These are phyloP conservation scores for Pangasianodon gigas DNA, from an alignment of 2,113 vertebrate species.

Conservation along the genomic window DNA sequence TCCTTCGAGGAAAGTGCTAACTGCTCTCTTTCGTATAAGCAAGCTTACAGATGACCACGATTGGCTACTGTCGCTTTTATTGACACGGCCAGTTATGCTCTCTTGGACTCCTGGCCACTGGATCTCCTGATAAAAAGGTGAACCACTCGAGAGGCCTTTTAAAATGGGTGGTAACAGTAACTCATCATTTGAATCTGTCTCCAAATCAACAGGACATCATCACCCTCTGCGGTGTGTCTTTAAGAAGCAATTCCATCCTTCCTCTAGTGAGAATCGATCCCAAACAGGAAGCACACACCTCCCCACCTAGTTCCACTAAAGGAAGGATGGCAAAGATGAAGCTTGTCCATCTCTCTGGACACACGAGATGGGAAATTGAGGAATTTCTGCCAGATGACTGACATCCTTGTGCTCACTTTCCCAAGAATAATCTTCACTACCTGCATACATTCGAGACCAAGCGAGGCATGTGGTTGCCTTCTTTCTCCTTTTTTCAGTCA, in stretches of 20 bases:
- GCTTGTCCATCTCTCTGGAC: slow-evolving; percentile 44
- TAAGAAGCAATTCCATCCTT: slow-evolving; percentile 45
- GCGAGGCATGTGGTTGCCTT: neutral
- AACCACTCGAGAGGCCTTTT: neutral
- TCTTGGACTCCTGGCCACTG: neutral
- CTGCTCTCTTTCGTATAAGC: neutral
- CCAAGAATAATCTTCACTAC: slow-evolving; percentile 60
- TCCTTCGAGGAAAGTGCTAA: neutral
- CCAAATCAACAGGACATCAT: slow-evolving; percentile 47
- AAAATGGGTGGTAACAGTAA: neutral
- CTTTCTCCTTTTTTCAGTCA: neutral
- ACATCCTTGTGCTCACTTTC: slow-evolving; percentile 56
- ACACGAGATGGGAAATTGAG: slow-evolving; percentile 52
- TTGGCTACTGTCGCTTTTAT: neutral
- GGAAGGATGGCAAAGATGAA: slow-evolving; percentile 42
- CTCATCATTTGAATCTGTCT: slow-evolving; percentile 12
- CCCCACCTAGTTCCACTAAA: neutral
- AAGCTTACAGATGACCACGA: neutral
- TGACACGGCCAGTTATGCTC: neutral
- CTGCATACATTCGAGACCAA: neutral
- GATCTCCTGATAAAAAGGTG: neutral
- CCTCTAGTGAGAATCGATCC: slow-evolving; percentile 44
- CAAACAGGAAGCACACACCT: slow-evolving; percentile 3
- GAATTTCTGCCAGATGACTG: slow-evolving; percentile 58
- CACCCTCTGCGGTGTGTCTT: slow-evolving; percentile 51